Evolutionary conservation across 2,888 invertebrate species (phyloP), one percentile per base, ranked within the genome.

Genomic region (Xiphydria camelus): DNA sequence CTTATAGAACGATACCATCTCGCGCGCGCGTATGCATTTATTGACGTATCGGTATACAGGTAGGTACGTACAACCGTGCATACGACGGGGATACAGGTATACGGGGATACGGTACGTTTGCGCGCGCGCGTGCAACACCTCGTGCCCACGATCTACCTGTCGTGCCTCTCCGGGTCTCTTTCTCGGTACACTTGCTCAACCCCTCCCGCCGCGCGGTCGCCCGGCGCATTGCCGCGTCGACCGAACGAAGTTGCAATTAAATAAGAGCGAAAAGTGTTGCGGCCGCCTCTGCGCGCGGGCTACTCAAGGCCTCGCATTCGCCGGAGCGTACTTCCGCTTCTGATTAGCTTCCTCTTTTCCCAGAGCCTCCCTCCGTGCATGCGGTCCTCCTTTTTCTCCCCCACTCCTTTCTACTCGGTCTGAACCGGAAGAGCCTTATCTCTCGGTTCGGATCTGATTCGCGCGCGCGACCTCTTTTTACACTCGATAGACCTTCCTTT

Each of bases 321-420:
- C 40, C 34, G 45, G 65, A 53, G 53, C 53, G 57, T 64, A 59
- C 61, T 64, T 66, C 68, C 66, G 66, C 69, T 72, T 71, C 72
- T 73, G 73, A 74, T 74, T 74, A 74, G 70, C 73, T 74, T 75
- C 74, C 74, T 72, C 73, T 73, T 49, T 50, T 50, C 43, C 73
- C 44, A 47, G 49, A 46, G 38, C 31, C 31, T 20, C 15, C 6
- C 32, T 26, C 44, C 18, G 15, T 25, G 22, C 26, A n/a, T 42
- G 25, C n/a, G 15, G 31, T 10, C 10, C 31, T 15, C 22, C 17
- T 41, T 47, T 38, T 35, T 38, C 35, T 15, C 21, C 41, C n/a
- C 21, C 25, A 6, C 6, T 12, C 23, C 17, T 43, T 33, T 38
- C 12, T 29, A 7, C n/a, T n/a, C n/a, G n/a, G n/a, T n/a, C n/a